phyloP scores from a whole-genome alignment of 2,113 vertebrate species.

The Theristicus caerulescens region DNA sequence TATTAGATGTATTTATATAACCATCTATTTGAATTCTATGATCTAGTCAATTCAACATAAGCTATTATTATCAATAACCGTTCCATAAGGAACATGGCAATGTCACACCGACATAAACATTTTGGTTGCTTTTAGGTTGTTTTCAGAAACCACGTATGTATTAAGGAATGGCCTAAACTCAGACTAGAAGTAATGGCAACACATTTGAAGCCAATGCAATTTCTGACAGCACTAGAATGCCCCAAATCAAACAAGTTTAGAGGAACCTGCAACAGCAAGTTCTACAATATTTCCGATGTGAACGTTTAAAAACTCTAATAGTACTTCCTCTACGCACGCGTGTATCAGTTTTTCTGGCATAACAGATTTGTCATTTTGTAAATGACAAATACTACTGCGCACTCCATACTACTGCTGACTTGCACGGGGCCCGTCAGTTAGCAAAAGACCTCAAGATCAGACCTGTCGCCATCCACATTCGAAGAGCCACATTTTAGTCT shows the following conservation, averaged over 20 bases:
- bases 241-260: background rate
- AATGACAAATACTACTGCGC: rapidly evolving
- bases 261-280: background rate
- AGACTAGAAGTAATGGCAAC: background rate
- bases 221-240: background rate
- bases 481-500: background rate
- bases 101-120: rapidly evolving
- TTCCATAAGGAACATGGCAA: background rate
- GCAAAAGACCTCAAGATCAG: background rate
- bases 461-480: background rate
- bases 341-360: background rate
- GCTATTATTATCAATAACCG: background rate
- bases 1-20: background rate
- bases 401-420: background rate
- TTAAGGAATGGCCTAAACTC: background rate
- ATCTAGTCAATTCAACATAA: background rate
- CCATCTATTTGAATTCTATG: no score
- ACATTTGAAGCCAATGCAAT: rapidly evolving
- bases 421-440: no score
- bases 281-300: background rate
- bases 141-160: background rate
- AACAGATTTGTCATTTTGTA: background rate
- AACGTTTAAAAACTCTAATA: no score
- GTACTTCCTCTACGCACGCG: rapidly evolving
- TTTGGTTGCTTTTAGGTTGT: background rate